Evolutionary conservation across 2,888 invertebrate genomes (phyloP).

Genomic region (Drosophila recens): DNA sequence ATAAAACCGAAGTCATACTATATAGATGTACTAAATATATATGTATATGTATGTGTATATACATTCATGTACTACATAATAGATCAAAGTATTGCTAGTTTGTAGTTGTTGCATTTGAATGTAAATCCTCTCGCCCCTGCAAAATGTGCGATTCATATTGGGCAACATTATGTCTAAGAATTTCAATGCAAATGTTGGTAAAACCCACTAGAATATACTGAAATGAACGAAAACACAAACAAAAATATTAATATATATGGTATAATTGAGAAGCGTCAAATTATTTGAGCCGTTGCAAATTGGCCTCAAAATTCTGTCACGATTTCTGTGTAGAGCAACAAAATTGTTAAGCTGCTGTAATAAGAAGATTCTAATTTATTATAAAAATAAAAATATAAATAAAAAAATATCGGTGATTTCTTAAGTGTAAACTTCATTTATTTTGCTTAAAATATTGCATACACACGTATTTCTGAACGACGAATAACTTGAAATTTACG

Average conservation of each 20-base stretch:
- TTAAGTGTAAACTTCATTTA: neutral
- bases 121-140: constrained; percentile 30
- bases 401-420: neutral
- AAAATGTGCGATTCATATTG: constrained; percentile 25
- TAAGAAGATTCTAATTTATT: constrained; percentile 73
- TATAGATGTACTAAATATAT: constrained; percentile 27
- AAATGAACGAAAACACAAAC: neutral
- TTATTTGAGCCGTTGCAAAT: constrained; percentile 49
- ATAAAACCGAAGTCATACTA: constrained; percentile 46
- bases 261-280: constrained; percentile 41
- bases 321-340: constrained; percentile 32
- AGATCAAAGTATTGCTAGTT: constrained; percentile 73
- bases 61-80: constrained; percentile 42
- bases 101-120: constrained; percentile 77
- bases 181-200: constrained; percentile 37
- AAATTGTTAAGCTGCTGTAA: constrained; percentile 63
- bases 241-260: neutral
- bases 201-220: constrained; percentile 3
- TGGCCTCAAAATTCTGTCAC: constrained; percentile 52
- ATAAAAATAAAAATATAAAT: constrained; percentile 60
- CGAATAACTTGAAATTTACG: constrained; percentile 19
- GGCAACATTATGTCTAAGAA: constrained; percentile 32
- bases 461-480: neutral
- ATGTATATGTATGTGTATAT: constrained; percentile 21
- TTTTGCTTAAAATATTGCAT: neutral